phyloP scores from a whole-genome alignment of 2,797 vertebrate genomes.

The Sarcoramphus papa region DNA sequence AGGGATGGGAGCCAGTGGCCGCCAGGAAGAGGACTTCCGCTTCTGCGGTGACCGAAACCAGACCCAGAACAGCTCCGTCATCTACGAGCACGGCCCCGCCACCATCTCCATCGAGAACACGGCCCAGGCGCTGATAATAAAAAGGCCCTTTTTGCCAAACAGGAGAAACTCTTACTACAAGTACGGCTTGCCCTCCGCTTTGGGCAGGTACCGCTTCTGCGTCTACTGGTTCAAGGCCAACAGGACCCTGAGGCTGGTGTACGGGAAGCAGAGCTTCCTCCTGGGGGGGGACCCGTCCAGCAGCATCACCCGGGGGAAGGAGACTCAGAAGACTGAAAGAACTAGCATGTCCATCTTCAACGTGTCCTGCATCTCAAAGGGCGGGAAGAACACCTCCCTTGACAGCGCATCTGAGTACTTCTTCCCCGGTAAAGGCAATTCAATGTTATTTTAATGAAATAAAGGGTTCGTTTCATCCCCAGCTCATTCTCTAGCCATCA shows the following conservation, averaged over 20 bases:
- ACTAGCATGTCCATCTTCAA: background rate
- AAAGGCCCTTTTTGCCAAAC: conserved; percentile 24
- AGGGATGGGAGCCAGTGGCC: background rate
- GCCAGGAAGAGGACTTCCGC: conserved; percentile 54
- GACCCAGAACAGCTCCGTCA: conserved; percentile 50
- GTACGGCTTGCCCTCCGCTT: conserved; percentile 1
- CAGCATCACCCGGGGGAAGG: background rate
- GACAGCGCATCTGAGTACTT: background rate
- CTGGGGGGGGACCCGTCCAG: background rate
- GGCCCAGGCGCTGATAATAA: background rate
- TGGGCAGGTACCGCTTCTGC: conserved; percentile 76
- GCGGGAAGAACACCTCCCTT: conserved; percentile 55
- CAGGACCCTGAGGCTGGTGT: conserved; percentile 25
- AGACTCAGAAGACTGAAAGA: background rate
- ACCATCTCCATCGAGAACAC: conserved; percentile 62
- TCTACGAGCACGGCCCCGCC: background rate
- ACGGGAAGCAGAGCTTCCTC: conserved; percentile 42
- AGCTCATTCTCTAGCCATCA: background rate
- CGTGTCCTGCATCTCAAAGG: conserved; percentile 52
- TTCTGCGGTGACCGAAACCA: conserved; percentile 74
- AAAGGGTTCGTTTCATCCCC: background rate
- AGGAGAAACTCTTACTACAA: background rate
- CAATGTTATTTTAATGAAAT: background rate
- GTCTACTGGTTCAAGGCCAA: conserved; percentile 59
- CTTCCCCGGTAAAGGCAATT: conserved; percentile 56